Evolutionary conservation across 2,888 invertebrate species (phyloP), one percentile per base, ranked within the genome.

Genomic region (Campoplex capitator): DNA sequence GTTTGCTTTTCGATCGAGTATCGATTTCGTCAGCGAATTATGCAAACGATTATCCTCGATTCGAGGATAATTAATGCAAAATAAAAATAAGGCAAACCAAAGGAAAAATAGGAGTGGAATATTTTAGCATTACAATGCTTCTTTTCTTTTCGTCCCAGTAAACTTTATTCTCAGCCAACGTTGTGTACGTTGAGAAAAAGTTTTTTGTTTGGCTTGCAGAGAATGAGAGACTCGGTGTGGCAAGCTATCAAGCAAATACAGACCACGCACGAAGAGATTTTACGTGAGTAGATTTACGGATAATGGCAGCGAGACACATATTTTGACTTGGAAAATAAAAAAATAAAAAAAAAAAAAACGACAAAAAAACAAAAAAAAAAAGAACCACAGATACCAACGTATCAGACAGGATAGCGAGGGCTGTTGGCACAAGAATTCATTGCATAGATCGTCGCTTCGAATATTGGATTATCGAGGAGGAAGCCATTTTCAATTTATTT

Each of bases 251-350:
- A 75, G 56, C 38, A 67, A 73, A 78, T 68, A 85, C 82, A 78
- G 70, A 83, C 82, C 82, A 85, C 51, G 71, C 58, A 77, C 38
- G 85, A 83, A 70, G 42, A 62, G 48, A 76, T 62, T 68, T 54
- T 2, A 68, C 67, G 28, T 42, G 11, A 42, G 9, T 35, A 18
- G 45, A 62, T 42, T 42, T 62, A 18, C 38, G 42, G 38, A 38
- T 58, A 58, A 54, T 23, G 35, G 54, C 42, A 23, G 23, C 23
- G 51, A 38, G 38, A 48, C 18, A 54, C 2, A 28, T 28, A 62
- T 62, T 62, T 62, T 62, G 13, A 51, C 13, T 58, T 42, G 1
- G 28, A 76, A 51, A 65, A 65, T n/a, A 51, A 76, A 51, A 76
- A 13, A 38, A 35, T 6, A 28, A 16, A 1, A 28, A 65, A 32